Conservation (phyloP, 2,797 vertebrate genomes). For the Decapterus maruadsi region DNA sequence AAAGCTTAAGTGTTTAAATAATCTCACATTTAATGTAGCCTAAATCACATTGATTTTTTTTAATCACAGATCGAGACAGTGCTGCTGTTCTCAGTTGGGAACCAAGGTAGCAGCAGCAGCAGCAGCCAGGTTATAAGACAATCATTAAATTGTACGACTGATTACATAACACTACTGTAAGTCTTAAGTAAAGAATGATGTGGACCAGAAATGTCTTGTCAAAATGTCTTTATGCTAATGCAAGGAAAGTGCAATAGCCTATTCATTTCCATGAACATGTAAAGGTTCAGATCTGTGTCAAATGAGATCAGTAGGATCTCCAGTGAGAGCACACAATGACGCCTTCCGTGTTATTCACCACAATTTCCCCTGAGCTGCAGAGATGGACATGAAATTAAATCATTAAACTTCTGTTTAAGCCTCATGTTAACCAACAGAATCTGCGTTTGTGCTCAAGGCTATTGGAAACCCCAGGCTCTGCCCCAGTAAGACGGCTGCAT, state of each 20-base stretch:
- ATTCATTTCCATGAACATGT: background rate
- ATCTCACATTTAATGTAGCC: background rate
- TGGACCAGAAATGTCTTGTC: conserved; percentile 2
- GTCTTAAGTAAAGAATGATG: conserved; percentile 32
- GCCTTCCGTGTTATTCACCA: background rate
- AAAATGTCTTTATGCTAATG: background rate
- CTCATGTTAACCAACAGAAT: conserved; percentile 5
- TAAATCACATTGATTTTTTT: background rate
- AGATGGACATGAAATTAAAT: conserved; percentile 12
- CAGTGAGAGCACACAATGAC: background rate
- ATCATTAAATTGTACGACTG: conserved; percentile 24
- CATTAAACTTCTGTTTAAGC: conserved; percentile 1
- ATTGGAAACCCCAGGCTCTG: background rate
- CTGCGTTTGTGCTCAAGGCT: background rate
- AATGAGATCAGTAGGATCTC: background rate
- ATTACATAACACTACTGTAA: conserved; percentile 53
- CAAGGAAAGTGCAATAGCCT: background rate
- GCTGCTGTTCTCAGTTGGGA: conserved; percentile 6
- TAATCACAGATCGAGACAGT: background rate
- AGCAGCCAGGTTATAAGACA: conserved; percentile 20
- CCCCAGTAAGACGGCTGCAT: background rate
- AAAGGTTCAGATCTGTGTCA: conserved; percentile 1
- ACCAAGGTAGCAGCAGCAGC: conserved; percentile 9
- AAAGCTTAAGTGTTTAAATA: background rate
- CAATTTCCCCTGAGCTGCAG: background rate